phyloP scores from a whole-genome alignment of 2,797 vertebrate species.

The Bovichtus diacanthus region DNA sequence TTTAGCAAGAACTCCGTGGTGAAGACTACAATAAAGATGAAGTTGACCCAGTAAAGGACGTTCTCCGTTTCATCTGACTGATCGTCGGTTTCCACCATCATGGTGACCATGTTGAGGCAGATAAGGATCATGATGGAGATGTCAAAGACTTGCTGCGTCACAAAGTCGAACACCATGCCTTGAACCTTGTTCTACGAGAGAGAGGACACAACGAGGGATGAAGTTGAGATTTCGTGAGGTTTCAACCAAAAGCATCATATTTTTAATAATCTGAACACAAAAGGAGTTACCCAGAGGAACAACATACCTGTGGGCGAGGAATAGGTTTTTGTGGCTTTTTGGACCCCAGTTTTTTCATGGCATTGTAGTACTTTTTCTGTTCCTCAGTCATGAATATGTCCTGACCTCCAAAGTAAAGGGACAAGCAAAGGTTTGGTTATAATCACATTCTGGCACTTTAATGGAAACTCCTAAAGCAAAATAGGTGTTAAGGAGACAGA shows the following conservation, averaged over 20 bases:
- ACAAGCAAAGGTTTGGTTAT: constrained; percentile 84
- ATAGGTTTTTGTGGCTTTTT: constrained; percentile 99
- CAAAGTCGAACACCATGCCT: constrained; percentile 97
- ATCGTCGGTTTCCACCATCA: constrained; percentile 99
- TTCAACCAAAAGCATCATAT: not conserved
- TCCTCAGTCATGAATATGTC: constrained; percentile 99
- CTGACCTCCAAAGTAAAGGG: constrained; percentile 98
- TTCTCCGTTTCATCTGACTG: constrained; percentile 93
- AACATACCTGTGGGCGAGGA: constrained; percentile 92
- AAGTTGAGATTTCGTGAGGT: not conserved
- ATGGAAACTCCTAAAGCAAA: constrained; percentile 2
- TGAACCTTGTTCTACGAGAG: constrained; percentile 92
- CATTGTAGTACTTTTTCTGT: constrained; percentile 99
- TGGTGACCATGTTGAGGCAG: constrained; percentile 99
- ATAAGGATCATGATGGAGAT: constrained; percentile 99
- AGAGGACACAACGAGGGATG: constrained; percentile 18
- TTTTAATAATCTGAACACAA: not conserved
- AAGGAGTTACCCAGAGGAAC: not conserved
- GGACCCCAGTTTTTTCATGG: constrained; percentile 99
- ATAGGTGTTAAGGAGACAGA: constrained; percentile 7
- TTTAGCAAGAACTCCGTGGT: constrained; percentile 97
- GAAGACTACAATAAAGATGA: constrained; percentile 98
- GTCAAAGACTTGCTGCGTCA: constrained; percentile 98
- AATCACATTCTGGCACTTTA: constrained; percentile 71
- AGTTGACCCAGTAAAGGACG: constrained; percentile 98